Base-by-base conservation (phyloP, 2,797 vertebrate species). In the Catamblyrhynchus diadema region DNA sequence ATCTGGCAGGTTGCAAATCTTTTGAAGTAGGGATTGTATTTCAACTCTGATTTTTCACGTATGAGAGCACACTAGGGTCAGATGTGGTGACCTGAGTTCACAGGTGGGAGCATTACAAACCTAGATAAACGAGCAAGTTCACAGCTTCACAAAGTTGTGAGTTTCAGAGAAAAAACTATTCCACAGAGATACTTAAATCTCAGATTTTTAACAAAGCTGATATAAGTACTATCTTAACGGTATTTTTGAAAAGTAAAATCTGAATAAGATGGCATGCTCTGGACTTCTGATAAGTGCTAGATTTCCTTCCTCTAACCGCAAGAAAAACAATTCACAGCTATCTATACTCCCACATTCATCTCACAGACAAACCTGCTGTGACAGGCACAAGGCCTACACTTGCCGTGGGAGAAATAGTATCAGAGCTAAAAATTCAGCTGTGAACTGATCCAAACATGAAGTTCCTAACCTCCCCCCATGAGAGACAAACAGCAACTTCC, bases 401-500 rank as follows among this genome's bases (percentile, higher is more conserved):
- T 88, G 62, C 32, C 22, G 30, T 32, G 59, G 44, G 66, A 88
- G 54, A 94, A 94, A 85, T 14, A 77, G 1, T 89, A 16, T 32
- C 39, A 47, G 21, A 73, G 39, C 67, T 66, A 48, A 74, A 81
- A 90, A 65, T 50, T 85, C 64, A 84, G 53, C n/a, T 39, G 24
- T 39, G 61, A 91, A 77, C 27, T 37, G 47, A 88, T 60, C 24
- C 77, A 81, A 79, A 42, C 53, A 67, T 66, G 39, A 42, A 73
- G 70, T 79, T 86, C 51, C 80, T 85, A 72, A 62, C 48, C 42
- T 44, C 53, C 33, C 32, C 13, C 32, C 59, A 51, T 30, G 53
- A 65, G 85, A 75, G 22, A 84, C 84, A 90, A 94, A 75, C 12
- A 93, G 64, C 59, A 45, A 35, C 56, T 86, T 64, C 87, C 44